Evolutionary conservation across 2,888 invertebrate genomes (phyloP), one percentile per base, ranked within the genome.

Genomic region (Dicroscelio sp.): DNA sequence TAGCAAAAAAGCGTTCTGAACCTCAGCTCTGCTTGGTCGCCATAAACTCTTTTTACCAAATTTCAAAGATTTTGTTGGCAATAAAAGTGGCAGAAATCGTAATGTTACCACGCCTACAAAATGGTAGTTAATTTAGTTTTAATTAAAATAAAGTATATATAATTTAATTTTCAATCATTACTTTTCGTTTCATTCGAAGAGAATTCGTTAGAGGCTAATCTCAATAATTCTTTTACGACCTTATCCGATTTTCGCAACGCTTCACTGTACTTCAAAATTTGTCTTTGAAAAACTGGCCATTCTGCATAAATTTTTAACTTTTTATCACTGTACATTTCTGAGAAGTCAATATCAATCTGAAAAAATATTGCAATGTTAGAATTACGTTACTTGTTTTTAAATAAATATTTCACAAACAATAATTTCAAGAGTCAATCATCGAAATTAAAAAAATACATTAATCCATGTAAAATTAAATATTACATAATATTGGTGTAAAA

Each of bases 1-100:
- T 25, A 89, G 75, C 31, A 90, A 30, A 88, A 92, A 92, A 6
- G 67, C 78, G 63, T 79, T 55, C 27, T 91, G 91, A 20, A 82
- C 65, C 55, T 91, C 86, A 17, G 33, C 69, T 52, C 73, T 91
- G 35, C 84, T 90, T 4, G 88, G 88, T 17, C 88, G 78, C 17
- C 63, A 86, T 73, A 67, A 23, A 4, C 31, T 20, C 60, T 71
- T 84, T 43, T 69, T 63, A 23, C 63, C 69, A 48, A 55, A 12
- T 31, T 67, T 65, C n/a, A 80, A 31, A 30, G 80, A 43, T 5
- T 38, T 4, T 20, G 12, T 23, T n/a, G 69, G 80, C 3, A 80
- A 35, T 23, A 80, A 20, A 20, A 80, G 52, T 35, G 63, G 79
- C 30, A 79, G 43, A 23, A 79, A 1, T 79, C 65, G 2, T 30